Base-by-base conservation (phyloP, 1,140 invertebrate genomes). In the Pristionchus pacificus region DNA sequence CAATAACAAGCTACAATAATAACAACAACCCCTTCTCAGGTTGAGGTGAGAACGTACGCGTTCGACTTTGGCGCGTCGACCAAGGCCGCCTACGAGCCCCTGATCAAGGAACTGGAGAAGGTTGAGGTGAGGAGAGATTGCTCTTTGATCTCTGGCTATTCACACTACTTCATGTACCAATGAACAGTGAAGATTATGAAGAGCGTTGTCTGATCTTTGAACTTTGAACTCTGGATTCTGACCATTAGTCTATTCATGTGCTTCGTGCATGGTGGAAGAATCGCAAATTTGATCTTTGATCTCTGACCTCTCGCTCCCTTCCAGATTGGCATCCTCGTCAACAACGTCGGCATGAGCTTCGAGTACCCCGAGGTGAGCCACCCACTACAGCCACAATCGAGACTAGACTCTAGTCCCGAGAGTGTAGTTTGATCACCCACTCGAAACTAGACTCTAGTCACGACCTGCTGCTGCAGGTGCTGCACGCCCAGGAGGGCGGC, bases 401-500 rank as follows among this genome's bases (percentile, higher is more conserved):
- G n/a, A n/a, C n/a, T n/a, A n/a, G n/a, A n/a, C n/a, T n/a, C n/a
- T n/a, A n/a, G n/a, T n/a, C n/a, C n/a, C n/a, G n/a, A n/a, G 38
- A 49, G 6, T 49, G 38, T 49, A 49, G 38, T 49, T 49, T 49
- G 38, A 49, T 49, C 38, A 19, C n/a, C n/a, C n/a, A n/a, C n/a
- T n/a, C n/a, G n/a, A n/a, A n/a, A n/a, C n/a, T n/a, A 19, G 19
- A 49, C 6, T 49, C 6, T 49, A 49, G 38, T 49, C 19, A 10
- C 6, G 38, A 49, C 38, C 19, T 49, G n/a, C n/a, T n/a, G n/a
- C n/a, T n/a, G 19, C 65, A 68, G 67, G 64, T 78, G 2, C 65
- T 84, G 33, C 75, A 83, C 29, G 71, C 71, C 25, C 65, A 81
- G 31, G 75, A 78, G 24, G 80, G 82, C 25, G 81, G 80, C 19